Evolutionary conservation across 2,113 vertebrate genomes (phyloP).

Genomic region (Madoqua kirkii): DNA sequence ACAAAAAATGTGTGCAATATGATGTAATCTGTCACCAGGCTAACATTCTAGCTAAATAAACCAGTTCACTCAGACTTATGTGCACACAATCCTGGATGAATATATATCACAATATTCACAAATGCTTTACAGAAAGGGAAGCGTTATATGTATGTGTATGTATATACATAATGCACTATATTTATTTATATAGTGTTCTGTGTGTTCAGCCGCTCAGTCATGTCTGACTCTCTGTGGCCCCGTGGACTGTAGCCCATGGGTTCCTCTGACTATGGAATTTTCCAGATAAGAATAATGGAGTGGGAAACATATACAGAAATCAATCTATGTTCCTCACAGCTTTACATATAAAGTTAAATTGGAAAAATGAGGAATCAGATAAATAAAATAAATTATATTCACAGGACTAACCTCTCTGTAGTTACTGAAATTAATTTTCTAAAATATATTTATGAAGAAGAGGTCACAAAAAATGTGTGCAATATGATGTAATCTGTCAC

Average conservation of each 20-base stretch:
- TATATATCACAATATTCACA: no score
- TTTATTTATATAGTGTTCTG: background rate
- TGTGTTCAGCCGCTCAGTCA: background rate
- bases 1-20: background rate
- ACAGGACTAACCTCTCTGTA: background rate
- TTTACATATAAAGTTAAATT: background rate
- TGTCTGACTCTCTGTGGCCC: background rate
- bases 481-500: background rate
- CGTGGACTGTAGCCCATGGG: background rate
- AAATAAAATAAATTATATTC: no score
- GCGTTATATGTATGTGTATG: background rate
- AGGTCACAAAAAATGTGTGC: background rate
- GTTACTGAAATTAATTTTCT: background rate
- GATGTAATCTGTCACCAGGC: background rate
- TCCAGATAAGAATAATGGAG: background rate
- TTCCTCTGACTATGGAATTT: background rate
- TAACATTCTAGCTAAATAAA: background rate
- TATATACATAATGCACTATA: no score
- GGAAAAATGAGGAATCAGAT: rapidly evolving
- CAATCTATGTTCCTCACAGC: rapidly evolving
- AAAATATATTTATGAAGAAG: background rate
- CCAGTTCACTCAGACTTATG: rapidly evolving
- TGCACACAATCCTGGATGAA: no score
- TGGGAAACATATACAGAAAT: background rate
- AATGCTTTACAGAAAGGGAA: background rate